Evolutionary conservation across 2,888 invertebrate species (phyloP).

Genomic region (Netelia melanura): DNA sequence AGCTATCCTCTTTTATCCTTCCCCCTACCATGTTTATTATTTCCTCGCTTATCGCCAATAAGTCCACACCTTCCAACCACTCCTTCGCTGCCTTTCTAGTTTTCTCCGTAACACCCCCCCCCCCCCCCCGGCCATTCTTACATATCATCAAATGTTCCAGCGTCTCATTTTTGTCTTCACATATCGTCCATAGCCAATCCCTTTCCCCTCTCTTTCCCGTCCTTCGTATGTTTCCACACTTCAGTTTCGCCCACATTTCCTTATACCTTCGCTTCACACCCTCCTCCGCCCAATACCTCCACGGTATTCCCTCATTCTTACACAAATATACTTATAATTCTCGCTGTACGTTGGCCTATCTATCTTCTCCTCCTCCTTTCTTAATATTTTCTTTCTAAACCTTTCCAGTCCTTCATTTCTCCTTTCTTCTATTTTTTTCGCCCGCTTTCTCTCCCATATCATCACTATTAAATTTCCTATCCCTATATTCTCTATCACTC

Average conservation of each 20-base stretch:
- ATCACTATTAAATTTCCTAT: background rate
- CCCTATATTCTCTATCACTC: background rate
- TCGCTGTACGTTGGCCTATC: background rate
- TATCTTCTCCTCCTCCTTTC: constrained; percentile 1
- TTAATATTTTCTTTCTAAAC: background rate
- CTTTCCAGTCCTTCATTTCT: background rate
- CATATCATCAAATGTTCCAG: constrained; percentile 16
- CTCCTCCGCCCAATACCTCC: constrained; percentile 10
- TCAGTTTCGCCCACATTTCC: constrained; percentile 16
- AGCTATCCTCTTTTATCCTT: background rate
- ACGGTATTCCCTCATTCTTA: background rate
- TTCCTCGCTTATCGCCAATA: background rate
- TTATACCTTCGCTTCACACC: constrained; percentile 6
- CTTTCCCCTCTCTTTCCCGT: constrained; percentile 22
- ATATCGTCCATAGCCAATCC: constrained; percentile 14
- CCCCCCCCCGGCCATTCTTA: background rate
- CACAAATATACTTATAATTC: background rate
- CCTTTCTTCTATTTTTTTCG: background rate
- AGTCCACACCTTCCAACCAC: background rate
- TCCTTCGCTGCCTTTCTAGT: background rate
- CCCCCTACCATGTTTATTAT: background rate
- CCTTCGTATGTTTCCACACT: constrained; percentile 14
- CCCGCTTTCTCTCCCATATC: background rate
- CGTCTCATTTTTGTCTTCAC: constrained; percentile 1
- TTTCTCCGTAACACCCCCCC: background rate